Percentiles rank a stretch among this genome's conserved stretches.
phyloP scores from a whole-genome alignment of 2,113 vertebrate genomes.

The Hiodon tergisus region DNA sequence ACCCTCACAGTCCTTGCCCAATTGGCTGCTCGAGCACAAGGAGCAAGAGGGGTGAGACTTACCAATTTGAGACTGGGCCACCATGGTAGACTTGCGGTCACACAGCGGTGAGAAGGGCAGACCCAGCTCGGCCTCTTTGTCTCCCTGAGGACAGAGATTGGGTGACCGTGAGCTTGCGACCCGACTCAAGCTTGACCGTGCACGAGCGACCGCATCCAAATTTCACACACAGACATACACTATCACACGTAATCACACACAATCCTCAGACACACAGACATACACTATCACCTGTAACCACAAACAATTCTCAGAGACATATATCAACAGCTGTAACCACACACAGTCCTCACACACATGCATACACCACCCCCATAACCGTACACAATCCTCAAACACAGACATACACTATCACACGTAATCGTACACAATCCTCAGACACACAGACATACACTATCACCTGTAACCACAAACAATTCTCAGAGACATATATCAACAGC shows the following conservation, averaged over 20 bases:
- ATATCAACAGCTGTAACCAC: background rate
- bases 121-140: slow-evolving; percentile 87
- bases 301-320: background rate
- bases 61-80: slow-evolving; percentile 87
- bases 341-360: background rate
- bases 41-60: slow-evolving; percentile 34
- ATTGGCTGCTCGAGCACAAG: background rate
- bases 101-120: slow-evolving; percentile 90
- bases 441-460: background rate
- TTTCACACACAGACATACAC: too few species aligned
- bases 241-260: background rate
- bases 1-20: too few species aligned
- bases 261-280: too few species aligned
- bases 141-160: slow-evolving; percentile 68
- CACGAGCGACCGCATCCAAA: too few species aligned
- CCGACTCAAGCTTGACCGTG: too few species aligned
- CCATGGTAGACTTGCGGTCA: slow-evolving; percentile 87
- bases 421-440: background rate
- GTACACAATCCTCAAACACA: background rate
- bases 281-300: background rate
- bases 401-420: background rate
- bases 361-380: background rate
- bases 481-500: background rate
- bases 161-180: background rate
- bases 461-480: too few species aligned